Base-by-base conservation (phyloP, 2,797 vertebrate species). In the Melanitta fusca region DNA sequence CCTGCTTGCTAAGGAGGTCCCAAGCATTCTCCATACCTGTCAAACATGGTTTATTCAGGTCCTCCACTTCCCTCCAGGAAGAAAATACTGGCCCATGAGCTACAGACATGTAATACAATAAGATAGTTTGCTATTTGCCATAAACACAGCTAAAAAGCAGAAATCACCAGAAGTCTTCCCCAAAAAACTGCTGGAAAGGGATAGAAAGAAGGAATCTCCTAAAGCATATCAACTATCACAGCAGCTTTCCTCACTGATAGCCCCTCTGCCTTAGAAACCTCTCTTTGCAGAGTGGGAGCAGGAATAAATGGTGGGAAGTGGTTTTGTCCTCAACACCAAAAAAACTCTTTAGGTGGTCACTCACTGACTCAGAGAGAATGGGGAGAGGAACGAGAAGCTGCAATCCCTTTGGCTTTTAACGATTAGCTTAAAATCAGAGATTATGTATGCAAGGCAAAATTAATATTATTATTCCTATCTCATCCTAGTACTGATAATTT, bases 71-170 rank as follows among this genome's bases (percentile, higher is more conserved):
- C 3, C 21, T 57, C 54, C 8, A 21, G 11, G 22, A 68, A 73
- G 57, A 61, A 91, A 80, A 51, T 3, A 11, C 10, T 43, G n/a
- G 24, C n/a, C n/a, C 0, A 0, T 32, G 51, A 85, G 62, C 51
- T 71, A 60, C 0, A 64, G 36, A 11, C 10, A 66, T 1, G 1
- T 47, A 77, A 74, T 6, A 54, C 20, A 34, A 85, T 30, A 60
- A 61, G 25, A 47, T 89, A 61, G 6, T 71, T 73, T 94, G 88
- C 56, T 54, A 21, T 54, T 43, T 79, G 41, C 62, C 21, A 16
- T 13, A 89, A 11, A 21, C 51, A 82, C 56, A 82, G 41, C 14
- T 53, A 47, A 38, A 78, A 53, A 18, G 65, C 22, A 80, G 75
- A 90, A 93, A 88, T 8, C 10, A 43, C 3, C 1, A 72, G 69